These are phyloP conservation scores for Marronus borbonicus DNA, from an alignment of 2,888 invertebrate species.

Conservation along the genomic window DNA sequence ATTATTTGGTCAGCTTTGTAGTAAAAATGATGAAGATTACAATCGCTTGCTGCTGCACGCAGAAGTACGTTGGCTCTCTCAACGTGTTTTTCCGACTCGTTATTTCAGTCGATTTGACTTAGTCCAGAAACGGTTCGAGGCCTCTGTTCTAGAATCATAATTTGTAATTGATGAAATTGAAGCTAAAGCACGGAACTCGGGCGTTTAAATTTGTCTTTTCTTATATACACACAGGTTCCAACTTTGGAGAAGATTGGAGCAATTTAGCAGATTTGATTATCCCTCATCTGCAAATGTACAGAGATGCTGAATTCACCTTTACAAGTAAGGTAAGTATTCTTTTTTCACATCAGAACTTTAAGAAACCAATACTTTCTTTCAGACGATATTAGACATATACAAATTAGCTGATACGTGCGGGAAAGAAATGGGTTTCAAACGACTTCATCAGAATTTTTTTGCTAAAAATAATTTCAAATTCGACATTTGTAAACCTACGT, in stretches of 20 bases:
- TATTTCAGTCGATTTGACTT: too few relatives aligned
- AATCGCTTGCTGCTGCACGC: too few relatives aligned
- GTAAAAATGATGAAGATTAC: too few relatives aligned
- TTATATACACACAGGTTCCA: slow-evolving; percentile 69
- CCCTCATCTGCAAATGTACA: slow-evolving; percentile 70
- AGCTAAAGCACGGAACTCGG: too few relatives aligned
- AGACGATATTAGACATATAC: slow-evolving; percentile 72
- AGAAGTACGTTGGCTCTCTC: too few relatives aligned
- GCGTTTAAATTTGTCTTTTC: too few relatives aligned
- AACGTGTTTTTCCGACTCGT: too few relatives aligned
- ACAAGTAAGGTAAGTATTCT: slow-evolving; percentile 59
- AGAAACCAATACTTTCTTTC: slow-evolving; percentile 50
- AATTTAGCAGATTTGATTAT: slow-evolving; percentile 73
- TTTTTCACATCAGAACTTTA: too few relatives aligned
- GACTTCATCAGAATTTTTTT: slow-evolving; percentile 71
- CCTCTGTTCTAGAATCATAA: too few relatives aligned
- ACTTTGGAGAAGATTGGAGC: slow-evolving; percentile 76
- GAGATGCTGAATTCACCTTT: slow-evolving; percentile 61
- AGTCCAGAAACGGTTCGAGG: too few relatives aligned
- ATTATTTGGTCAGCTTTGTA: too few relatives aligned
- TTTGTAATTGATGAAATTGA: too few relatives aligned
- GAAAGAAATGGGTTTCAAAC: slow-evolving; percentile 70
- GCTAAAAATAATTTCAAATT: slow-evolving; percentile 69
- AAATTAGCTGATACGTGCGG: slow-evolving; percentile 71
- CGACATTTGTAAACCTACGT: slow-evolving; percentile 69